Evolutionary conservation across 2,113 vertebrate genomes (phyloP).

Genomic region (Sander vitreus): DNA sequence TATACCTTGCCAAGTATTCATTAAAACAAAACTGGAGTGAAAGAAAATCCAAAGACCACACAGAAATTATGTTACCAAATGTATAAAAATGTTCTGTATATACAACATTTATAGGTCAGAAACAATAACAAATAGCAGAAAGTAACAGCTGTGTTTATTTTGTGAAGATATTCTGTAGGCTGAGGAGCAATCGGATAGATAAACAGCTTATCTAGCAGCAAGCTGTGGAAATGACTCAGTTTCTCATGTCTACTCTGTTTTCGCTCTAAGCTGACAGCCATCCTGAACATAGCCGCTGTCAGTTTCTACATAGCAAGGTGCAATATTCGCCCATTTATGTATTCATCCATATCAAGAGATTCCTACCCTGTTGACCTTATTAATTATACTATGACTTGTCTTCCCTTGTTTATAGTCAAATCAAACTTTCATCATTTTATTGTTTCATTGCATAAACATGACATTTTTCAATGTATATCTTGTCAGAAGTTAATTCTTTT

Average conservation of each 20-base stretch:
- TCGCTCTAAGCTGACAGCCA: conserved; percentile 32
- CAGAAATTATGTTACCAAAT: conserved; percentile 44
- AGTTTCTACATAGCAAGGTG: conserved; percentile 16
- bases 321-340: conserved; percentile 31
- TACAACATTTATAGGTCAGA: conserved; percentile 72
- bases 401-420: conserved; percentile 12
- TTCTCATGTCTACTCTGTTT: conserved; percentile 6
- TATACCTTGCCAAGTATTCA: conserved; percentile 50
- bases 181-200: conserved; percentile 49
- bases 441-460: conserved; percentile 20
- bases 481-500: not conserved
- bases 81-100: conserved; percentile 69
- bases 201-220: conserved; percentile 41
- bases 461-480: not conserved
- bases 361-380: conserved; percentile 66
- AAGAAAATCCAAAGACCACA: conserved; percentile 47
- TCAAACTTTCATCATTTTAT: not conserved
- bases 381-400: conserved; percentile 26
- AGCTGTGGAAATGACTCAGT: conserved; percentile 19
- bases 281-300: conserved; percentile 31
- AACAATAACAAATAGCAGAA: conserved; percentile 66
- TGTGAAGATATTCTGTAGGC: conserved; percentile 55
- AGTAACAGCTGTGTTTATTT: conserved; percentile 81
- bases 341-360: conserved; percentile 23
- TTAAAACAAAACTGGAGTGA: conserved; percentile 32